These are phyloP conservation scores for Malurus alboscapulatus DNA, from an alignment of 2,113 vertebrate species.

Conservation along the genomic window DNA sequence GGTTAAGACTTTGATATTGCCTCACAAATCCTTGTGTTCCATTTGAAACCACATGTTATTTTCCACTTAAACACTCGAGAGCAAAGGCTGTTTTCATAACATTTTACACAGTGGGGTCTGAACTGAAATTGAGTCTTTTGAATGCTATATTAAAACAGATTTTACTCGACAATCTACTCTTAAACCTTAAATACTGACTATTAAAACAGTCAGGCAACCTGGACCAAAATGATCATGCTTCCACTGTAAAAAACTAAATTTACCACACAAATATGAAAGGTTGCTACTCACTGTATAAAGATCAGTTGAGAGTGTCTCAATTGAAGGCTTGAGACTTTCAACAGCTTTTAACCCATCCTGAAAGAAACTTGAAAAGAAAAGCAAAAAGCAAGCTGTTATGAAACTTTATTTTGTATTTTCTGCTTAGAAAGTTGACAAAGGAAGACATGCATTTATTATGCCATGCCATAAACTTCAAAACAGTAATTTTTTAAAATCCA, in stretches of 20 bases:
- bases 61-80: neutral
- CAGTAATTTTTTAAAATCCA: neutral
- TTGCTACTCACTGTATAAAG: constrained; percentile 84
- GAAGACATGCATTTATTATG: neutral
- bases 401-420: neutral
- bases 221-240: neutral
- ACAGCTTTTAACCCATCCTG: constrained; percentile 98
- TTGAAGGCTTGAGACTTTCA: constrained; percentile 95
- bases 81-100: neutral
- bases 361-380: constrained; percentile 85
- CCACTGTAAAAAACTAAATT: neutral
- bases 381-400: neutral
- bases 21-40: neutral
- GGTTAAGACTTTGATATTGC: neutral
- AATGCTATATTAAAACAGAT: neutral
- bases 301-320: constrained; percentile 94
- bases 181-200: neutral
- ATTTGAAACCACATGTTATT: neutral
- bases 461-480: neutral
- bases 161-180: neutral
- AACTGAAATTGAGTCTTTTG: neutral
- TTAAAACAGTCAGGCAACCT: neutral
- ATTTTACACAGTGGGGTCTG: neutral
- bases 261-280: neutral
- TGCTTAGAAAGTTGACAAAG: neutral